Evolutionary conservation across 2,797 vertebrate genomes (phyloP).

Genomic region (Taeniopygia guttata): DNA sequence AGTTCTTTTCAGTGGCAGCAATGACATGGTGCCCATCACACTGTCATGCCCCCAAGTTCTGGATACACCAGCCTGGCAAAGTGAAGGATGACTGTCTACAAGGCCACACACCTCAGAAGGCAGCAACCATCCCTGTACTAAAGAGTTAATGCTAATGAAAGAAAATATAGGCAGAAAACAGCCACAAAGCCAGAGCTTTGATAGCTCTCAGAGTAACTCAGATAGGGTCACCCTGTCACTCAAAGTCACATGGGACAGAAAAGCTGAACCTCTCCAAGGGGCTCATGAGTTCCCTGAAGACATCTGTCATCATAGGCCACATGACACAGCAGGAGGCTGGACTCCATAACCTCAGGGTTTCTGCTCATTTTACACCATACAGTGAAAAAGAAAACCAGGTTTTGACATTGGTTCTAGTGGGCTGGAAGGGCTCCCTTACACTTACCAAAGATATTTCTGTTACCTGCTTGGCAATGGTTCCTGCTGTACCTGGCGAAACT

Average conservation of each 20-base stretch:
- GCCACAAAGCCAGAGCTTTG: not conserved
- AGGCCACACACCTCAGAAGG: not conserved
- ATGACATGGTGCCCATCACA: accelerated
- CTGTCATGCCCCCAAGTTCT: accelerated
- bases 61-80: not conserved
- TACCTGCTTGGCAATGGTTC: not conserved
- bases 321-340: not conserved
- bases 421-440: not conserved
- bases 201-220: not conserved
- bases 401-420: not conserved
- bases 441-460: not conserved
- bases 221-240: not conserved
- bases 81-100: not conserved
- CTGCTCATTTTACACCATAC: not conserved
- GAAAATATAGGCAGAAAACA: not conserved
- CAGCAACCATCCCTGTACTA: accelerated
- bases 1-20: not conserved
- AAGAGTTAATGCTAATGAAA: not conserved
- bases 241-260: accelerated
- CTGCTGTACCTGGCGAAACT: not conserved
- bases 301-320: not conserved
- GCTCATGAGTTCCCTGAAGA: not conserved
- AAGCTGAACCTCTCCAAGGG: not conserved
- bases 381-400: not conserved
- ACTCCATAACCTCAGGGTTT: not conserved